These are phyloP conservation scores for Megatriorchis doriae DNA, from an alignment of 2,113 vertebrate genomes.

Conservation along the genomic window DNA sequence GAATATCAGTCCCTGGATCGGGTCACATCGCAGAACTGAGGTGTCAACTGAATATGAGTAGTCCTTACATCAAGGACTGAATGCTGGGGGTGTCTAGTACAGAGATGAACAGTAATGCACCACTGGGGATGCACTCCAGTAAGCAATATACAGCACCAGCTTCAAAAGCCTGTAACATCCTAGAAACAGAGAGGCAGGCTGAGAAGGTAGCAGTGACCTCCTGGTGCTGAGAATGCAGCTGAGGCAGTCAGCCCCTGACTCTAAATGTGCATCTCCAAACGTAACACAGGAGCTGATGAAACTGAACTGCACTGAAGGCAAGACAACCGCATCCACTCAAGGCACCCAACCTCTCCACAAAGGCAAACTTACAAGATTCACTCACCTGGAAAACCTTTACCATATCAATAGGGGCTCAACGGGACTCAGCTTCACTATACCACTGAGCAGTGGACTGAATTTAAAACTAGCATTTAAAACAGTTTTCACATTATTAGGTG, in stretches of 20 bases:
- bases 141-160: not conserved
- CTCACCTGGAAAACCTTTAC: not conserved
- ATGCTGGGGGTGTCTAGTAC: not conserved
- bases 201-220: not conserved
- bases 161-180: not conserved
- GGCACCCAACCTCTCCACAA: not conserved
- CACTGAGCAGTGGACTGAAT: not conserved
- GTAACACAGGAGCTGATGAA: not conserved
- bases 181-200: no score
- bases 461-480: not conserved
- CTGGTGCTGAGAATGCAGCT: accelerated
- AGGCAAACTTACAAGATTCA: not conserved
- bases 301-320: accelerated
- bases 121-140: not conserved
- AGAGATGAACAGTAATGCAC: not conserved
- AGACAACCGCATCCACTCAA: not conserved
- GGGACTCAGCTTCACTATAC: not conserved
- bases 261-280: not conserved
- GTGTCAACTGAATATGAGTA: accelerated
- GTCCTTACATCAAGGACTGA: not conserved
- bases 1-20: not conserved
- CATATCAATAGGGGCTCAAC: accelerated
- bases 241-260: not conserved
- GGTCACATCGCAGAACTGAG: not conserved
- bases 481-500: not conserved